Evolutionary conservation across 2,797 vertebrate genomes (phyloP).

Genomic region (Halcyon chelicuti): DNA sequence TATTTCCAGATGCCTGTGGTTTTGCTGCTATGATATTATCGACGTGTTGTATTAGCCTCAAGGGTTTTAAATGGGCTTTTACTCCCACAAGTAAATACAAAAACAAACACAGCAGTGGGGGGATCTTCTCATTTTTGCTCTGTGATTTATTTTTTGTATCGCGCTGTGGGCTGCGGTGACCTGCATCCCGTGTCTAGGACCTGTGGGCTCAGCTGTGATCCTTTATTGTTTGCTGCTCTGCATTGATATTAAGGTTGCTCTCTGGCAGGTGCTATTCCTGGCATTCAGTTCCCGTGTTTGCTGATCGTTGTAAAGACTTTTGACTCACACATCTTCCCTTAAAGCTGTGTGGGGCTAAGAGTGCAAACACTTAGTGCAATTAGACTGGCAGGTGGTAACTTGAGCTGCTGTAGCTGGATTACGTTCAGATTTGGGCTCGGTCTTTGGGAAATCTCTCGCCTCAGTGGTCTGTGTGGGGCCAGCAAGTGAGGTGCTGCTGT

Average conservation of each 20-base stretch:
- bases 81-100: slow-evolving; percentile 10
- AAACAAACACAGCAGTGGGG: slow-evolving; percentile 7
- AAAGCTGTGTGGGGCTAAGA: neutral
- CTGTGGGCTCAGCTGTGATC: neutral
- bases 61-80: slow-evolving; percentile 24
- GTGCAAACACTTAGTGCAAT: neutral
- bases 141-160: neutral
- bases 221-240: neutral
- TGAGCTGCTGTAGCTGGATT: neutral
- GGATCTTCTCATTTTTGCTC: neutral
- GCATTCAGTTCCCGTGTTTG: neutral
- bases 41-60: neutral
- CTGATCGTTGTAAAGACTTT: neutral
- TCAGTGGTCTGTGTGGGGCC: neutral
- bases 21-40: neutral
- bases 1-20: slow-evolving; percentile 36
- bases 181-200: neutral
- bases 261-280: neutral
- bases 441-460: neutral
- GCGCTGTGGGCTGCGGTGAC: neutral
- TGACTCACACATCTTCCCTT: neutral
- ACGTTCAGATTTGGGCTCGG: neutral
- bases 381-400: neutral
- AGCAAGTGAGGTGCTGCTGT: neutral
- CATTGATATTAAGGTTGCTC: neutral